Evolutionary conservation across 2,888 invertebrate species (phyloP).

Genomic region (Piscicola geometra): DNA sequence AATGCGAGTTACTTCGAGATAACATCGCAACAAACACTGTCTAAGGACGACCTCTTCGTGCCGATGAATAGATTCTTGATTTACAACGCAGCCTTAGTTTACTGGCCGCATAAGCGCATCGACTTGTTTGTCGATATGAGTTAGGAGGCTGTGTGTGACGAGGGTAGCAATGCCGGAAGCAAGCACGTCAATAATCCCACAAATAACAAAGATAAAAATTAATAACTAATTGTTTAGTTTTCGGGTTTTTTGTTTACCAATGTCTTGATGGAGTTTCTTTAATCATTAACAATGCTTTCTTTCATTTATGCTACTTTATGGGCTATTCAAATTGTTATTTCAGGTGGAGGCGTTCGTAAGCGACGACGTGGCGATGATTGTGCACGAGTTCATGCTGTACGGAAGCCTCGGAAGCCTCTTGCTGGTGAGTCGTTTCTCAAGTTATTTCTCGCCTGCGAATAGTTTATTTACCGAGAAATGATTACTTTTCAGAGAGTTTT

Average conservation of each 20-base stretch:
- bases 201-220: not conserved
- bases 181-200: too few species aligned
- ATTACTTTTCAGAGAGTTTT: too few species aligned
- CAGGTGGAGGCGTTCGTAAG: slow-evolving; percentile 11
- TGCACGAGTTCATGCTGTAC: slow-evolving; percentile 16
- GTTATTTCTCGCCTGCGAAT: too few species aligned
- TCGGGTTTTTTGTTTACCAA: not conserved
- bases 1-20: too few species aligned
- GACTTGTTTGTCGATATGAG: slow-evolving; percentile 2
- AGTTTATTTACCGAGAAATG: too few species aligned
- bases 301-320: not conserved
- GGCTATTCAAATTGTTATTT: not conserved
- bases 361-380: not conserved
- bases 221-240: not conserved
- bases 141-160: not conserved
- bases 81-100: not conserved
- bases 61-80: too few species aligned
- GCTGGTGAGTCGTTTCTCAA: slow-evolving; percentile 3
- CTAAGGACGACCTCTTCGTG: too few species aligned
- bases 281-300: not conserved
- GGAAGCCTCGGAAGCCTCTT: slow-evolving; percentile 27
- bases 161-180: too few species aligned
- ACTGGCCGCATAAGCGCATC: not conserved
- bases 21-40: too few species aligned
- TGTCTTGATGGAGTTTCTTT: not conserved